A percentile compares a stretch with the other conserved stretches of the same genome.
phyloP scores from a whole-genome alignment of 2,888 invertebrate genomes.

The Fragum whitleyi region DNA sequence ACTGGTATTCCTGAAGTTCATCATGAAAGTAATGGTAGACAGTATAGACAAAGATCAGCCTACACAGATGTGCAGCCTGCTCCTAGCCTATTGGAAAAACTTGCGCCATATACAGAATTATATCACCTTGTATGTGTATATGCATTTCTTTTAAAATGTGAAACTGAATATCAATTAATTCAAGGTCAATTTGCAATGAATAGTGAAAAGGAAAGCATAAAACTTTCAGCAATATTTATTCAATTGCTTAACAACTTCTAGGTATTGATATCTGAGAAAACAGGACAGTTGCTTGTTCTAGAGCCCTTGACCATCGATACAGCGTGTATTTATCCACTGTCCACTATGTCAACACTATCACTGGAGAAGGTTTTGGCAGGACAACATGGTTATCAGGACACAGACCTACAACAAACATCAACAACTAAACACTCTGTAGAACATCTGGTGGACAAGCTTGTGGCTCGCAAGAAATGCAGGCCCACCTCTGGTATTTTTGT shows the following conservation, averaged over 20 bases:
- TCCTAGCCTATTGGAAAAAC: too few species aligned
- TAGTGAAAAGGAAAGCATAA: too few species aligned
- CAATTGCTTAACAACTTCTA: background rate
- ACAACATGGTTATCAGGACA: background rate
- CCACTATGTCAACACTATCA: slow-evolving; percentile 42
- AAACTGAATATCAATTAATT: too few species aligned
- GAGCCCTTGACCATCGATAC: slow-evolving; percentile 64
- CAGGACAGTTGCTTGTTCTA: slow-evolving; percentile 67
- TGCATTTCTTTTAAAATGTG: too few species aligned
- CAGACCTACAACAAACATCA: background rate
- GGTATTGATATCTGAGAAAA: slow-evolving; percentile 15
- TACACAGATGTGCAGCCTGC: too few species aligned
- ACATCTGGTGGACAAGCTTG: slow-evolving; percentile 37
- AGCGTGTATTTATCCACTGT: slow-evolving; percentile 64
- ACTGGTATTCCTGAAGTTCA: too few species aligned
- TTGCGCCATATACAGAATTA: too few species aligned
- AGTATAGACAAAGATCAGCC: too few species aligned
- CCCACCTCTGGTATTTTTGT: slow-evolving; percentile 8
- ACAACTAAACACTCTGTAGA: slow-evolving; percentile 7
- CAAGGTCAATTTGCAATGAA: too few species aligned
- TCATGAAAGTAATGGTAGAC: too few species aligned
- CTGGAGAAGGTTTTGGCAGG: slow-evolving; percentile 60
- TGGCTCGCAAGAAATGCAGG: slow-evolving; percentile 12
- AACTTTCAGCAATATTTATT: too few species aligned
- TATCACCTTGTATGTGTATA: too few species aligned